phyloP scores from a whole-genome alignment of 2,888 invertebrate genomes.

The Hyposoter dolosus region DNA sequence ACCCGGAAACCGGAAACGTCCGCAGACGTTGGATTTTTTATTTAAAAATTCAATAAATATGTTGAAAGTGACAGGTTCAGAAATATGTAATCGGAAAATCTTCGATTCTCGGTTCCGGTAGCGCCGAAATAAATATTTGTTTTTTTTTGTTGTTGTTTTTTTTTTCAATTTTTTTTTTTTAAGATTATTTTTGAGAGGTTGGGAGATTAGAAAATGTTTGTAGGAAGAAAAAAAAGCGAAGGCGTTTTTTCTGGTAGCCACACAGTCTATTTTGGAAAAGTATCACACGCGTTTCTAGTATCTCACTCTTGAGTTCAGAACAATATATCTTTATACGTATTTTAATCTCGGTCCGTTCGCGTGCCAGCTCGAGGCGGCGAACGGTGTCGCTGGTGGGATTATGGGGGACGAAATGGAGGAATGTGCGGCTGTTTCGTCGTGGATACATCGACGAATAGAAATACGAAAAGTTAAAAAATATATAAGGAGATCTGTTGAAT shows the following conservation, averaged over 20 bases:
- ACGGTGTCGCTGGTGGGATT: slow-evolving; percentile 28
- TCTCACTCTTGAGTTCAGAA: slow-evolving; percentile 20
- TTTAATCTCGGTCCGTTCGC: slow-evolving; percentile 38
- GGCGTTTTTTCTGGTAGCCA: slow-evolving; percentile 21
- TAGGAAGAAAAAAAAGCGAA: slow-evolving; percentile 35
- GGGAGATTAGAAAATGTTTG: slow-evolving; percentile 5
- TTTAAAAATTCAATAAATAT: too few species aligned
- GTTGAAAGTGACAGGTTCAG: neutral
- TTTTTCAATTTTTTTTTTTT: too few species aligned
- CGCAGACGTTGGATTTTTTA: too few species aligned
- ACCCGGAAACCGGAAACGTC: slow-evolving; percentile 5
- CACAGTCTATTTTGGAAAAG: slow-evolving; percentile 62
- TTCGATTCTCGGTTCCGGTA: neutral
- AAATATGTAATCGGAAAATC: neutral
- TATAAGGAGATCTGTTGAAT: slow-evolving; percentile 1
- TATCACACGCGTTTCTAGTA: slow-evolving; percentile 51
- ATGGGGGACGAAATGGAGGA: slow-evolving; percentile 15
- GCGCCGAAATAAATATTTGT: neutral
- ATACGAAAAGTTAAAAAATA: neutral
- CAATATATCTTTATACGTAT: slow-evolving; percentile 44
- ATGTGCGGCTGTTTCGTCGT: slow-evolving; percentile 23
- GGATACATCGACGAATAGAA: slow-evolving; percentile 8
- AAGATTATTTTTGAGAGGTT: slow-evolving; percentile 5
- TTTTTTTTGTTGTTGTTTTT: too few species aligned
- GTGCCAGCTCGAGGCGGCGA: slow-evolving; percentile 27